These are phyloP conservation scores for Machimus rusticus DNA, from an alignment of 2,888 invertebrate genomes.

Conservation along the genomic window DNA sequence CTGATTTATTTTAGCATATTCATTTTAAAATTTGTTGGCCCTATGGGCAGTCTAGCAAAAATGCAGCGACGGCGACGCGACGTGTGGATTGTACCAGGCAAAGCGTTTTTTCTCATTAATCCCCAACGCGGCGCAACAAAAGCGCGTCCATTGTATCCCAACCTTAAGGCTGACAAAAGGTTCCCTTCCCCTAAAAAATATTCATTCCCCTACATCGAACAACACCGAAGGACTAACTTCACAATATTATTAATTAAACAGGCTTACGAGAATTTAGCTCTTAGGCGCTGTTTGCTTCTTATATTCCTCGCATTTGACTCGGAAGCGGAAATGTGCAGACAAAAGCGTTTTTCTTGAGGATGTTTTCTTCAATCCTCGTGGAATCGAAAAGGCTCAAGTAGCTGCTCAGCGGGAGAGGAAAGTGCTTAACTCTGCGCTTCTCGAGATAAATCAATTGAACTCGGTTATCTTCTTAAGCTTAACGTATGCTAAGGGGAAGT, in stretches of 20 bases:
- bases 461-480: not conserved
- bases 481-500: not conserved
- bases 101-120: too few species aligned
- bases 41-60: too few species aligned
- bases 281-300: not conserved
- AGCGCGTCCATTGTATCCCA: too few species aligned
- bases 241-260: not conserved
- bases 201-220: not conserved
- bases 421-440: not conserved
- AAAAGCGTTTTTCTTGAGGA: not conserved
- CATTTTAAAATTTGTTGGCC: too few species aligned
- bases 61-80: too few species aligned
- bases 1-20: too few species aligned
- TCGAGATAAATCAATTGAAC: constrained; percentile 18
- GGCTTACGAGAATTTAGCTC: not conserved
- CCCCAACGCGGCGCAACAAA: too few species aligned
- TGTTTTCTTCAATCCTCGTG: not conserved
- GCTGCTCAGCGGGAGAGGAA: not conserved
- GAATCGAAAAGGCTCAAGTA: not conserved
- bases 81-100: too few species aligned
- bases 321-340: not conserved
- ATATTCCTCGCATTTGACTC: not conserved
- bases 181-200: not conserved
- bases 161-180: not conserved
- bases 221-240: not conserved